A percentile compares a stretch with the other conserved stretches of the same genome.
Conservation (phyloP, 2,113 vertebrate genomes). For the Arizona elegans region DNA sequence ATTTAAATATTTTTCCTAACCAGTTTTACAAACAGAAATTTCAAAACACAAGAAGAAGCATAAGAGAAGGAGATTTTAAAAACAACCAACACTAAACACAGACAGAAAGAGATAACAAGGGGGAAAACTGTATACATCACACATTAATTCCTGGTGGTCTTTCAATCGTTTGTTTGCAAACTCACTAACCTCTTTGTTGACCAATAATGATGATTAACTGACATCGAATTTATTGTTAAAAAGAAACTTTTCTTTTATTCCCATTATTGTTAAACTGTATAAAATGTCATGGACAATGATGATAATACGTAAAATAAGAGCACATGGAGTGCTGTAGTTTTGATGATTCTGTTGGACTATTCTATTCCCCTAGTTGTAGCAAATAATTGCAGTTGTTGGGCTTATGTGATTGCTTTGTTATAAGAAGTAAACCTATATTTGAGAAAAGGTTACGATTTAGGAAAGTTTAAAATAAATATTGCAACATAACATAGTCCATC, state of each 20-base stretch:
- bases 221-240: neutral
- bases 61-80: neutral
- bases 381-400: neutral
- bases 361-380: no score
- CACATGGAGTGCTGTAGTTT: neutral
- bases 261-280: neutral
- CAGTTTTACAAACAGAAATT: neutral
- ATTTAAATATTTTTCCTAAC: neutral
- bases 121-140: neutral
- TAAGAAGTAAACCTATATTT: neutral
- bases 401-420: neutral
- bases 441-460: neutral
- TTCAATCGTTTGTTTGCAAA: neutral
- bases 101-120: neutral
- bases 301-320: neutral
- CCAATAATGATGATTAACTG: neutral
- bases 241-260: neutral
- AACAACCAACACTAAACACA: neutral
- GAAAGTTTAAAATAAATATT: neutral
- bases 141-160: neutral
- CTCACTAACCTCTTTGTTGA: neutral
- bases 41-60: neutral
- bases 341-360: neutral
- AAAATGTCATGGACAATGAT: neutral
- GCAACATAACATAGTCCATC: neutral